A percentile compares a stretch with the other conserved stretches of the same genome.
Evolutionary conservation across 2,797 vertebrate species (phyloP).

Genomic region (Lutjanus argentimaculatus): DNA sequence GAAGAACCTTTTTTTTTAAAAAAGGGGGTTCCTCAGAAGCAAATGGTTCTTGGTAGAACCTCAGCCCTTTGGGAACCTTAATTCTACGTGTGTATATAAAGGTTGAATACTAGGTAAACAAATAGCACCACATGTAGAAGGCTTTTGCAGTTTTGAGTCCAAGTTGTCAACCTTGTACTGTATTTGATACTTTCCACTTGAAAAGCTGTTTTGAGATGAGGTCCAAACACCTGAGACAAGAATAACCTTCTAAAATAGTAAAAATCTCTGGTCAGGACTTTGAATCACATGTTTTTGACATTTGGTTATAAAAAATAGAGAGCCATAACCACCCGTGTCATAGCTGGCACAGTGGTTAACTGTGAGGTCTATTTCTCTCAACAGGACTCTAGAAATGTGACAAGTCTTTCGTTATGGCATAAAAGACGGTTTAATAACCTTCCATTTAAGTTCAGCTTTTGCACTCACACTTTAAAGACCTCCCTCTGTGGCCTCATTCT

Average conservation of each 20-base stretch:
- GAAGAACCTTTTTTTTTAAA: too few relatives aligned
- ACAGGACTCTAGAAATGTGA: constrained; percentile 38
- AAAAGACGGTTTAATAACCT: constrained; percentile 63
- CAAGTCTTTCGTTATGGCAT: constrained; percentile 46
- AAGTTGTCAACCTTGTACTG: background rate
- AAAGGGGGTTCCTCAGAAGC: too few relatives aligned
- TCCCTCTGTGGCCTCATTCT: constrained; percentile 50
- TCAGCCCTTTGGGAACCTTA: too few relatives aligned
- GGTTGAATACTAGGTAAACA: background rate
- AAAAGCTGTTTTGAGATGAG: background rate
- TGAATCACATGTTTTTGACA: constrained; percentile 29
- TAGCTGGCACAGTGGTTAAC: constrained; percentile 29
- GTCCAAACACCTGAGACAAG: background rate
- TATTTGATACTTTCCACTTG: background rate
- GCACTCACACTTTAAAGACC: constrained; percentile 52
- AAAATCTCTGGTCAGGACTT: background rate
- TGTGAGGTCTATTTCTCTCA: constrained; percentile 46
- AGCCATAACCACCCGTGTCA: background rate
- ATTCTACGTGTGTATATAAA: too few relatives aligned
- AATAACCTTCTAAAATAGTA: background rate
- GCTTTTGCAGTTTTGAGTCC: background rate
- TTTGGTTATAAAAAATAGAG: constrained; percentile 21
- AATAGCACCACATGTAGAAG: background rate
- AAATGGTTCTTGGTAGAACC: too few relatives aligned
- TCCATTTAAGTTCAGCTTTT: constrained; percentile 58